These are phyloP conservation scores for Poeciliopsis presidionis DNA, from an alignment of 2,797 vertebrate genomes.

Conservation along the genomic window DNA sequence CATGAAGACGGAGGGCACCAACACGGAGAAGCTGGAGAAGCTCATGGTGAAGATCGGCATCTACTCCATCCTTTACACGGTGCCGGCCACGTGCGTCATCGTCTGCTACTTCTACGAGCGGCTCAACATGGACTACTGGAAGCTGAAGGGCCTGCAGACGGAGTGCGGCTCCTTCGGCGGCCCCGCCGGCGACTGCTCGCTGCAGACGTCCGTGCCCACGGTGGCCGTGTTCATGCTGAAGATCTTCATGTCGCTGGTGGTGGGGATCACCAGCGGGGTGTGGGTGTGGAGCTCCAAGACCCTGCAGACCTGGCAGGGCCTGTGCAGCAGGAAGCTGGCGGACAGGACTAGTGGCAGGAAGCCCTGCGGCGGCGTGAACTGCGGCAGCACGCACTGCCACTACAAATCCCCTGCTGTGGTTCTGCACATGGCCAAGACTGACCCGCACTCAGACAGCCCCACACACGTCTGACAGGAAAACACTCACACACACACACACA, in stretches of 20 bases:
- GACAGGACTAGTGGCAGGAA: conserved; percentile 89
- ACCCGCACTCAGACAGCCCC: conserved; percentile 91
- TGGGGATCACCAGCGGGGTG: conserved; percentile 97
- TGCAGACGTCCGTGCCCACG: conserved; percentile 90
- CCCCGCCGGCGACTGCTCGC: conserved; percentile 86
- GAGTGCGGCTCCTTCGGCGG: conserved; percentile 81
- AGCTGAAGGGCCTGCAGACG: conserved; percentile 85
- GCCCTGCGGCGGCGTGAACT: conserved; percentile 86
- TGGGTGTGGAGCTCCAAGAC: conserved; percentile 99
- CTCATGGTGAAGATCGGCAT: conserved; percentile 98
- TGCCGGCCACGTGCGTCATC: conserved; percentile 96
- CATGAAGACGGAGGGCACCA: conserved; percentile 98
- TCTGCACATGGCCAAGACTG: conserved; percentile 94
- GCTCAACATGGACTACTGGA: conserved; percentile 96
- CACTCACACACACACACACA: conserved; percentile 12
- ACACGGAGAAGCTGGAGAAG: conserved; percentile 98
- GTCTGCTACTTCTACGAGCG: conserved; percentile 97
- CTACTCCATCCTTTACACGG: conserved; percentile 97
- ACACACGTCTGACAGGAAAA: conserved; percentile 86
- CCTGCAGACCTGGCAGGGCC: conserved; percentile 96
- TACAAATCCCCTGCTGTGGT: conserved; percentile 92
- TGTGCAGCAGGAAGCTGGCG: conserved; percentile 91
- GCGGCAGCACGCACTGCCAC: conserved; percentile 88
- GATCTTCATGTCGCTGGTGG: conserved; percentile 99
- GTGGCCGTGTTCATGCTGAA: conserved; percentile 98